phyloP scores from a whole-genome alignment of 30 jellyfish, hydroid and myxozoan species.

The Cassiopea andromeda region DNA sequence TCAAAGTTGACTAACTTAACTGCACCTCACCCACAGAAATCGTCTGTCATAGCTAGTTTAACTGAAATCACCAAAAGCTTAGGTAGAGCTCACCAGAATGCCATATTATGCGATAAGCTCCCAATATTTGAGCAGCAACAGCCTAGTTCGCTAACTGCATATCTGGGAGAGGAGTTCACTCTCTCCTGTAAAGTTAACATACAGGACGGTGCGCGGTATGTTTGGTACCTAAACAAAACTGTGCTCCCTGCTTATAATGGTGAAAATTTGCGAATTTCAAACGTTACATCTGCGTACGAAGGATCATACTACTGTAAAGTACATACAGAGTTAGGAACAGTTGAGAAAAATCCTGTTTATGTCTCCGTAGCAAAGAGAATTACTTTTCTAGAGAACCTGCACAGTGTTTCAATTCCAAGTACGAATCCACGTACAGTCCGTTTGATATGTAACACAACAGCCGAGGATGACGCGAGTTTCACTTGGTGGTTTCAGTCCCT shows the following conservation, averaged over 20 bases:
- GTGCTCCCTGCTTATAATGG: constrained; percentile 66
- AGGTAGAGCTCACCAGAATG: not conserved
- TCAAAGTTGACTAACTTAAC: not conserved
- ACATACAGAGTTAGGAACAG: constrained; percentile 43
- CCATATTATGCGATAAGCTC: constrained; percentile 63
- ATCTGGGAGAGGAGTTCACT: constrained; percentile 65
- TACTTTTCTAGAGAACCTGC: constrained; percentile 56
- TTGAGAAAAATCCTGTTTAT: constrained; percentile 50
- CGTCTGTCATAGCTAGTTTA: not conserved
- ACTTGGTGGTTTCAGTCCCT: constrained; percentile 79
- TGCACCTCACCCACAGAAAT: not conserved
- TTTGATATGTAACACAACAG: constrained; percentile 78
- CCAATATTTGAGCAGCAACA: constrained; percentile 31
- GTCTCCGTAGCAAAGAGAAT: constrained; percentile 46
- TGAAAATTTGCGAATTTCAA: constrained; percentile 31
- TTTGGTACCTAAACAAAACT: constrained; percentile 82
- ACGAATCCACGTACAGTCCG: constrained; percentile 22
- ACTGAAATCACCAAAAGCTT: not conserved
- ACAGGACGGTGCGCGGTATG: constrained; percentile 31
- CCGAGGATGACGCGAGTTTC: constrained; percentile 35
- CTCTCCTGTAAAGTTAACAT: constrained; percentile 60
- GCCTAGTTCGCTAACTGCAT: constrained; percentile 70
- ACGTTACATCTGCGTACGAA: constrained; percentile 56
- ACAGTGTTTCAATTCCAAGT: constrained; percentile 48
- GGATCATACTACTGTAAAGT: constrained; percentile 84